Base-by-base conservation (phyloP, 2,888 invertebrate species). In the Cheilosia scutellata region DNA sequence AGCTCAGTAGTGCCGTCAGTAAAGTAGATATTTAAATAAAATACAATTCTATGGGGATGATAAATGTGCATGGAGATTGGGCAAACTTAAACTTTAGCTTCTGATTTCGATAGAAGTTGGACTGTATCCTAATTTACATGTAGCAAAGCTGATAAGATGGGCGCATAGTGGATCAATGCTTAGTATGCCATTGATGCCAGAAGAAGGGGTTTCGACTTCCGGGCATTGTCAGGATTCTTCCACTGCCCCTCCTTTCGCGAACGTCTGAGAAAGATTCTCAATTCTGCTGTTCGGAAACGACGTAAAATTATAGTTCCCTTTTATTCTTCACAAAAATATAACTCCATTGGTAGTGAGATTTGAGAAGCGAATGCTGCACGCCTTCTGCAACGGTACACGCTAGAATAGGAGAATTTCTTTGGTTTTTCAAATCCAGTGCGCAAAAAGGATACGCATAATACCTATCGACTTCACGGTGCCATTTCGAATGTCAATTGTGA, bases 401-500 rank as follows among this genome's bases (percentile, higher is more conserved):
- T 53, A 29, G 5, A 44, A 0, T 5, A n/a, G 7, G 1, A 13
- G 37, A 60, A 68, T 55, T 62, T 47, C 72, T 82, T 55, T 40
- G 60, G 66, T 53, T 71, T 77, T 78, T 72, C 71, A 53, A 77
- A 72, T 82, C 40, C 66, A 77, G 13, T 47, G 29, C 44, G 66
- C 47, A 68, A 62, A 72, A 68, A 47, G 62, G 66, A 13, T 53
- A 62, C 65, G 4, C 9, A 11, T 6, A 9, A 11, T 37, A 37
- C n/a, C n/a, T n/a, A 37, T 37, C 37, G 71, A 86, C 82, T 82
- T 76, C 62, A 82, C 42, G 76, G 76, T 76, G 82, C 84, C 82
- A 82, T 84, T 84, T 79, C 68, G 51, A 16, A 74, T 74, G 83
- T 75, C 83, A 84, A 82, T 82, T 84, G 75, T 66, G 71, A 76